Percentiles rank a stretch among this genome's conserved stretches.
Conservation (phyloP, 2,797 vertebrate species). For the Astyanax mexicanus region DNA sequence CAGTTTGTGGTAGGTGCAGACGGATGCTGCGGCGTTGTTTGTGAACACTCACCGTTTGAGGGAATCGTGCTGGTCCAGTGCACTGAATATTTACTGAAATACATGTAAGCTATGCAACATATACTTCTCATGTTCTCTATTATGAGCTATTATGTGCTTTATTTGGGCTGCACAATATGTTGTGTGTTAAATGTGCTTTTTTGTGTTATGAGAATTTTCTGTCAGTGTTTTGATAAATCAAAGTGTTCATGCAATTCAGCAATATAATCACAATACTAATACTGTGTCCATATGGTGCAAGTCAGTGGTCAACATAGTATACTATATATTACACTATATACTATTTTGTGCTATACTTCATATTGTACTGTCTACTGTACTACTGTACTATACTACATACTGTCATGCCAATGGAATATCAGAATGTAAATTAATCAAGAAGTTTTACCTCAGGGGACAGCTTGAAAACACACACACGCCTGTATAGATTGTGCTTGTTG, state of each 20-base stretch:
- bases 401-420: too few species aligned
- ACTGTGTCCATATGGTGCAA: background rate
- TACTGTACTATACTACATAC: too few species aligned
- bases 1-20: constrained; percentile 94
- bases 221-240: too few species aligned
- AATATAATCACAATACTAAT: background rate
- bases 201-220: too few species aligned
- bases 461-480: too few species aligned
- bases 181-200: too few species aligned
- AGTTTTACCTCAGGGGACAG: too few species aligned
- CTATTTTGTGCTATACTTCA: too few species aligned
- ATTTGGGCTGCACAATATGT: background rate
- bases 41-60: constrained; percentile 95
- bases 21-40: constrained; percentile 92
- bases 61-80: constrained; percentile 95
- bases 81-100: constrained; percentile 90
- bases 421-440: too few species aligned
- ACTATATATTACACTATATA: too few species aligned
- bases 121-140: constrained; percentile 1
- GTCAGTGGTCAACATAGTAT: background rate
- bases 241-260: background rate
- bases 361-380: too few species aligned
- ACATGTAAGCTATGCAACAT: constrained; percentile 84
- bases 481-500: too few species aligned
- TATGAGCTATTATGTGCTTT: background rate